phyloP scores from a whole-genome alignment of 2,113 vertebrate species.

The Benitochromis conjunctus region DNA sequence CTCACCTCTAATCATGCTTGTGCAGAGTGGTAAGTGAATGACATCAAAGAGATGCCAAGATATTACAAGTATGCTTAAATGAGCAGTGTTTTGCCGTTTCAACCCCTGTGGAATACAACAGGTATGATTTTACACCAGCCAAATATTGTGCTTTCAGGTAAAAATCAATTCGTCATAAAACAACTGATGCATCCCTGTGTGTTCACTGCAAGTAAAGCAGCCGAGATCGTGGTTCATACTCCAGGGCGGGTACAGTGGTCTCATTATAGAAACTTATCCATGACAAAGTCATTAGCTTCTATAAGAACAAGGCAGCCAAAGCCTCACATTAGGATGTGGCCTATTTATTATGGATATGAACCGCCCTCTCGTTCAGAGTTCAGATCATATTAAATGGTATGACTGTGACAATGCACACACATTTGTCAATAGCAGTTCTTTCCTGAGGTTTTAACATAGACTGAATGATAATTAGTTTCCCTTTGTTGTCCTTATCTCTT shows the following conservation, averaged over 20 bases:
- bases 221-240: conserved; percentile 17
- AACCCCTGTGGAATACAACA: conserved; percentile 32
- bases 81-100: conserved; percentile 35
- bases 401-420: conserved; percentile 61
- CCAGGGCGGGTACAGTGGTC: conserved; percentile 5
- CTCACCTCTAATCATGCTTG: conserved; percentile 59
- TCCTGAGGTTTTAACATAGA: conserved; percentile 69
- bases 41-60: conserved; percentile 48
- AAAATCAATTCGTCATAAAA: conserved; percentile 53
- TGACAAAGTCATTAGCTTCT: conserved; percentile 35
- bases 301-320: conserved; percentile 14
- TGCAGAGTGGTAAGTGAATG: conserved; percentile 46
- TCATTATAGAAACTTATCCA: conserved; percentile 47
- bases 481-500: conserved; percentile 74
- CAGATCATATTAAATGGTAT: conserved; percentile 61
- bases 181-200: conserved; percentile 15
- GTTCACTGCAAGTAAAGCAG: conserved; percentile 8
- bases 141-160: conserved; percentile 39
- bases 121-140: conserved; percentile 20
- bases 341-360: conserved; percentile 56
- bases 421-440: conserved; percentile 61
- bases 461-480: conserved; percentile 74
- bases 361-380: conserved; percentile 41
- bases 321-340: conserved; percentile 28
- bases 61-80: conserved; percentile 31